A percentile compares a stretch with the other conserved stretches of the same genome.
Evolutionary conservation across 1,140 invertebrate genomes (phyloP).

Genomic region (Asobara japonica): DNA sequence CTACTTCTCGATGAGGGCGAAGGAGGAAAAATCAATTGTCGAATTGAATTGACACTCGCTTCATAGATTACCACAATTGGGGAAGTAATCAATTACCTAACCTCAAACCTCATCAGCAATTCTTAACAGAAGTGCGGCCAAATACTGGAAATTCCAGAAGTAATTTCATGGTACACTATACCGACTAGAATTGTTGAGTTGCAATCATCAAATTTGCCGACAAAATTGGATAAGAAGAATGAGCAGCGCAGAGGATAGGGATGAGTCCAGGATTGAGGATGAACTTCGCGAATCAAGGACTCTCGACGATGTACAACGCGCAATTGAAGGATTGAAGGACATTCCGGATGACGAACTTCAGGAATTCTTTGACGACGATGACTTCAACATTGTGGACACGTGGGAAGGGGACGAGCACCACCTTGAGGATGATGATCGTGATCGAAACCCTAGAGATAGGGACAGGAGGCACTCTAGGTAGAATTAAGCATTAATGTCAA

Average conservation of each 20-base stretch:
- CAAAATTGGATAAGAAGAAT: neutral
- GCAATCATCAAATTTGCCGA: neutral
- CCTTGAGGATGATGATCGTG: neutral
- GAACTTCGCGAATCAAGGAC: neutral
- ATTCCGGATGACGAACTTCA: slow-evolving; percentile 53
- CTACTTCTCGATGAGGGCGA: no score
- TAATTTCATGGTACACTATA: neutral
- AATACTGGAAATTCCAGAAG: neutral
- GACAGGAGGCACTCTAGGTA: slow-evolving; percentile 51
- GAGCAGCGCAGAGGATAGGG: slow-evolving; percentile 11
- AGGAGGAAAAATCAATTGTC: no score
- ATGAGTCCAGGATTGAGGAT: neutral
- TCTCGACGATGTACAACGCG: slow-evolving; percentile 29
- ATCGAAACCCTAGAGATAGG: slow-evolving; percentile 23
- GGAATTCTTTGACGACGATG: slow-evolving; percentile 58
- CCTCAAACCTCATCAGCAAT: neutral
- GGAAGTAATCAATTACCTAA: neutral
- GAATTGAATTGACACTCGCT: no score
- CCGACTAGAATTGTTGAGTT: neutral
- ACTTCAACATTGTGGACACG: slow-evolving; percentile 59
- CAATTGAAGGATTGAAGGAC: slow-evolving; percentile 31
- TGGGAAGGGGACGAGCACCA: slow-evolving; percentile 60
- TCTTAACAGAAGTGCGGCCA: neutral
- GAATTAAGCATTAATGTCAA: slow-evolving; percentile 20
- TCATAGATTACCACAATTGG: no score